These are phyloP conservation scores for Heteromormyrus szaboi DNA, from an alignment of 2,797 vertebrate genomes.

Conservation along the genomic window DNA sequence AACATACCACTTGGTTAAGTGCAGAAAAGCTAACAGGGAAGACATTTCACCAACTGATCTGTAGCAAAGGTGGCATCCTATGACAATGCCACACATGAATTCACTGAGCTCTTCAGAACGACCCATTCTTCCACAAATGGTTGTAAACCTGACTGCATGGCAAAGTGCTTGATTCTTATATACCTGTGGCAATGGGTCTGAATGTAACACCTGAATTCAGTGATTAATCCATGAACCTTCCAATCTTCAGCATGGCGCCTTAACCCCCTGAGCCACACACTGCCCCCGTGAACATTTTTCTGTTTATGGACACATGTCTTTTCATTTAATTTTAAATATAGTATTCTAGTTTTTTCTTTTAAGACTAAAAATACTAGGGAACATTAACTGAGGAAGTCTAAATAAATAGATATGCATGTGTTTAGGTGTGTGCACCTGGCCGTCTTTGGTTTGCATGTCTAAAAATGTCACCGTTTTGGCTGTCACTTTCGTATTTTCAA, in stretches of 20 bases:
- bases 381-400: not conserved
- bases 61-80: not conserved
- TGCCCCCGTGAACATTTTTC: not conserved
- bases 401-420: not conserved
- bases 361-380: not conserved
- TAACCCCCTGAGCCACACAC: not conserved
- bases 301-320: not conserved
- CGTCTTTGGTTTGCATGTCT: not conserved
- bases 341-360: not conserved
- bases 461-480: not conserved
- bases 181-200: not conserved
- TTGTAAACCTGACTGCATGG: not conserved
- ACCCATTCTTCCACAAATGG: not conserved
- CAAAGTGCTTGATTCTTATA: not conserved
- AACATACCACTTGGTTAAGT: not conserved
- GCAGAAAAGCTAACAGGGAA: not conserved
- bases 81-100: not conserved
- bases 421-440: not conserved
- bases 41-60: not conserved
- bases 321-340: not conserved
- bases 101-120: not conserved
- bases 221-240: conserved; percentile 21
- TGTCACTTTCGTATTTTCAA: not conserved
- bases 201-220: not conserved
- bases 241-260: not conserved